phyloP scores from a whole-genome alignment of 2,797 vertebrate species.

The Ibycter americanus region DNA sequence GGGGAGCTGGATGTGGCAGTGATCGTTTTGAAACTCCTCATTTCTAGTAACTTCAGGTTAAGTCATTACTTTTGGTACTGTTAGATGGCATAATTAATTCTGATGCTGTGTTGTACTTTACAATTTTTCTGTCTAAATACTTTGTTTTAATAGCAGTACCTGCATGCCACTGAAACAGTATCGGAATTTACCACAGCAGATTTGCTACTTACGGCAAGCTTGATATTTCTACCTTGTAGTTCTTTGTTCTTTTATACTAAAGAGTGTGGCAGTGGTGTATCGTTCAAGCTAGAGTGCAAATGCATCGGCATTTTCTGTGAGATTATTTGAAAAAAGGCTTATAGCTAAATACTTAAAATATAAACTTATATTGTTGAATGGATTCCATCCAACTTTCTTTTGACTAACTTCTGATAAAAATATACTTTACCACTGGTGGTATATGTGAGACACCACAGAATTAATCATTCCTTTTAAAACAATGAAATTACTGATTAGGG shows the following conservation, averaged over 20 bases:
- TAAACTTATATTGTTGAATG: background rate
- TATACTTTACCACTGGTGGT: background rate
- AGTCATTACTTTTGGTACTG: background rate
- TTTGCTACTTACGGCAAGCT: background rate
- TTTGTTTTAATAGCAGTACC: background rate
- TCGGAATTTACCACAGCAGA: background rate
- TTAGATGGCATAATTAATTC: background rate
- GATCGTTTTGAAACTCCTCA: background rate
- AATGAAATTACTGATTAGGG: background rate
- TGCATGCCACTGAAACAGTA: background rate
- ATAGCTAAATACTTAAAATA: background rate
- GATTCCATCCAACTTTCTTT: background rate
- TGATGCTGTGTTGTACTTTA: background rate
- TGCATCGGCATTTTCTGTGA: background rate
- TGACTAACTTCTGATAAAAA: background rate
- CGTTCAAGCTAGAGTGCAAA: background rate
- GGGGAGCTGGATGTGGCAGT: background rate
- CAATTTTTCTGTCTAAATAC: background rate
- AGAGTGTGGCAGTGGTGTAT: background rate
- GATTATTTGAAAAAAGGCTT: background rate
- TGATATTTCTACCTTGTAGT: background rate
- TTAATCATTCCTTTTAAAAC: background rate
- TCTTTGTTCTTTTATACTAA: background rate
- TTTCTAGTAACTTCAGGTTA: background rate
- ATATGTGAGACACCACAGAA: rapidly evolving